Evolutionary conservation across 2,113 vertebrate species (phyloP).

Genomic region (Machaerirhynchus nigripectus): DNA sequence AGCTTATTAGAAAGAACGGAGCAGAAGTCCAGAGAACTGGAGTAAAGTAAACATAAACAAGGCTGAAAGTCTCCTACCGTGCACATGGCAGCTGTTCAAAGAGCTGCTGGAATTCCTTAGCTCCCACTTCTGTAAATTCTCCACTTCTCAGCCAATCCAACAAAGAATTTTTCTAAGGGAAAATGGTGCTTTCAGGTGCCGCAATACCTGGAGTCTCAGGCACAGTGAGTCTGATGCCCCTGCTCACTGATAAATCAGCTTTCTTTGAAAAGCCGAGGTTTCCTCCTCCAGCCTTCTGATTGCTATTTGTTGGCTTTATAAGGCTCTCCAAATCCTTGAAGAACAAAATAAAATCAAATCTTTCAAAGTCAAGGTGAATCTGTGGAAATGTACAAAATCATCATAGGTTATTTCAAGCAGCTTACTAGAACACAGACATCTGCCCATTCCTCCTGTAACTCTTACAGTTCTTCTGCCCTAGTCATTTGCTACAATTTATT

Average conservation of each 20-base stretch:
- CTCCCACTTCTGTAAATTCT: background rate
- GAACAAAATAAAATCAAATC: background rate
- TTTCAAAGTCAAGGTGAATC: background rate
- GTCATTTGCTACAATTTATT: background rate
- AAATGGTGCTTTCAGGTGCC: background rate
- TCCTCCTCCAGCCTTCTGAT: background rate
- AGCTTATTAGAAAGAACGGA: background rate
- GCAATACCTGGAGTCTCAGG: background rate
- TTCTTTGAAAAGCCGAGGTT: background rate
- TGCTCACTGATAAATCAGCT: background rate
- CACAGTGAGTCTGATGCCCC: background rate
- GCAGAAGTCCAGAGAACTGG: background rate
- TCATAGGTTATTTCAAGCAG: background rate
- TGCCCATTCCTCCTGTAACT: background rate
- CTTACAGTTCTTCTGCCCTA: background rate
- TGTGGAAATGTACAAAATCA: background rate
- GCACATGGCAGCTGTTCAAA: background rate
- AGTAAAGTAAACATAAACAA: background rate
- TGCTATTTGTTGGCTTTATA: background rate
- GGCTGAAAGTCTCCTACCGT: background rate
- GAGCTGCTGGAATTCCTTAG: background rate
- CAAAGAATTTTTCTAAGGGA: background rate
- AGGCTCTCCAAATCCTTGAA: background rate
- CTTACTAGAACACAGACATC: background rate
- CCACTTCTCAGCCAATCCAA: background rate